A percentile compares a stretch with the other conserved stretches of the same genome.
These are phyloP conservation scores for Oophaga pumilio DNA, from an alignment of 2,113 vertebrate species.

Conservation along the genomic window DNA sequence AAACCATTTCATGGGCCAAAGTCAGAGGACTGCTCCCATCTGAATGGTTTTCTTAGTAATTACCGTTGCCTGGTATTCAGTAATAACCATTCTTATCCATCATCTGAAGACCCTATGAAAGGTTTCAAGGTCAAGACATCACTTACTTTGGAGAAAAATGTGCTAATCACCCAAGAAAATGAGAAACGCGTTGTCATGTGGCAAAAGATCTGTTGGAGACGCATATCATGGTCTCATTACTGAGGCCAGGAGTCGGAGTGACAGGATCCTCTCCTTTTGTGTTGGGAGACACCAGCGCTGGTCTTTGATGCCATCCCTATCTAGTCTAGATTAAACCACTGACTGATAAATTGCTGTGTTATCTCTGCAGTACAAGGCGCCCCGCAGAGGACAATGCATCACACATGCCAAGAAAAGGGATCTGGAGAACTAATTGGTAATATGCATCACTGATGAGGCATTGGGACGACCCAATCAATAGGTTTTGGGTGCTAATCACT, in stretches of 20 bases:
- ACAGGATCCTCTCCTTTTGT: conserved; percentile 32
- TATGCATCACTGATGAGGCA: not conserved
- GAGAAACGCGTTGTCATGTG: not conserved
- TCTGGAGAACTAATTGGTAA: not conserved
- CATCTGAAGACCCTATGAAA: conserved; percentile 2
- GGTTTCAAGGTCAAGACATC: conserved; percentile 36
- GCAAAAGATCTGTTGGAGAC: not conserved
- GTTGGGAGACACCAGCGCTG: not conserved
- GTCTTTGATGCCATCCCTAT: conserved; percentile 9
- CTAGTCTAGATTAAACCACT: conserved; percentile 16
- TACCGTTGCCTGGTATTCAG: not conserved
- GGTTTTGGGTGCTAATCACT: not conserved
- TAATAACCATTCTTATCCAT: conserved; percentile 10
- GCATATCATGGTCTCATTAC: conserved; percentile 30
- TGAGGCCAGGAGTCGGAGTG: not conserved
- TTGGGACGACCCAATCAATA: not conserved
- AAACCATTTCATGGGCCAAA: conserved; percentile 23
- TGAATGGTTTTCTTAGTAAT: conserved; percentile 11
- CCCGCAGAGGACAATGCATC: not conserved
- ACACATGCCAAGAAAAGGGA: not conserved
- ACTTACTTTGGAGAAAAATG: not conserved
- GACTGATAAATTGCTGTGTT: conserved; percentile 37
- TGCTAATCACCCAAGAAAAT: not conserved
- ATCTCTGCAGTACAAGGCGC: conserved; percentile 26
- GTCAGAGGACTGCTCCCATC: not conserved